phyloP scores from a whole-genome alignment of 2,888 invertebrate species.

The Protophormia terraenovae region DNA sequence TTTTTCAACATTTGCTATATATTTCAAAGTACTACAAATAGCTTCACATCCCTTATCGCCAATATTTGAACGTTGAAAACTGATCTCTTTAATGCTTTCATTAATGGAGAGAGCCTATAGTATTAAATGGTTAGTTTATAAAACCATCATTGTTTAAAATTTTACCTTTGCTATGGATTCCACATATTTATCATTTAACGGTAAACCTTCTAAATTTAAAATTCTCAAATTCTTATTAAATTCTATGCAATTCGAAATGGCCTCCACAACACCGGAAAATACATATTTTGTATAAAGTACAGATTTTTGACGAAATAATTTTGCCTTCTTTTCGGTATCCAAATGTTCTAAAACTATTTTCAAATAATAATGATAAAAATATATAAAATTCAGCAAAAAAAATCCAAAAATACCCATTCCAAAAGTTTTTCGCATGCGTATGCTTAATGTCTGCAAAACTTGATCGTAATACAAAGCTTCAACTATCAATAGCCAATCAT shows the following conservation, averaged over 20 bases:
- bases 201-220: slow-evolving; percentile 87
- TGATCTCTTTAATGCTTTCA: slow-evolving; percentile 85
- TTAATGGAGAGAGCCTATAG: slow-evolving; percentile 84
- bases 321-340: slow-evolving; percentile 84
- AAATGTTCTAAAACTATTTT: slow-evolving; percentile 78
- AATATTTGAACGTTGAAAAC: slow-evolving; percentile 86
- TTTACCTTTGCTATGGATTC: slow-evolving; percentile 84
- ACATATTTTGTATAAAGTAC: slow-evolving; percentile 88
- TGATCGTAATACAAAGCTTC: slow-evolving; percentile 88
- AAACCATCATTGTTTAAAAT: not conserved
- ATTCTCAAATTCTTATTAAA: slow-evolving; percentile 85
- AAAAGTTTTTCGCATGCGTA: slow-evolving; percentile 84
- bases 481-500: slow-evolving; percentile 89
- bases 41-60: slow-evolving; percentile 88
- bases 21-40: slow-evolving; percentile 86
- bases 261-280: slow-evolving; percentile 85
- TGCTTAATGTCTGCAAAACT: slow-evolving; percentile 86
- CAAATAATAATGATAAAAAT: not conserved
- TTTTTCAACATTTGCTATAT: slow-evolving; percentile 86
- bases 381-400: not conserved
- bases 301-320: slow-evolving; percentile 85
- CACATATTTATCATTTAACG: slow-evolving; percentile 86
- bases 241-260: slow-evolving; percentile 85
- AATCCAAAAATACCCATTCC: slow-evolving; percentile 76
- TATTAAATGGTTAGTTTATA: not conserved